phyloP scores from a whole-genome alignment of 2,113 vertebrate genomes.

The Glaucomys volans region DNA sequence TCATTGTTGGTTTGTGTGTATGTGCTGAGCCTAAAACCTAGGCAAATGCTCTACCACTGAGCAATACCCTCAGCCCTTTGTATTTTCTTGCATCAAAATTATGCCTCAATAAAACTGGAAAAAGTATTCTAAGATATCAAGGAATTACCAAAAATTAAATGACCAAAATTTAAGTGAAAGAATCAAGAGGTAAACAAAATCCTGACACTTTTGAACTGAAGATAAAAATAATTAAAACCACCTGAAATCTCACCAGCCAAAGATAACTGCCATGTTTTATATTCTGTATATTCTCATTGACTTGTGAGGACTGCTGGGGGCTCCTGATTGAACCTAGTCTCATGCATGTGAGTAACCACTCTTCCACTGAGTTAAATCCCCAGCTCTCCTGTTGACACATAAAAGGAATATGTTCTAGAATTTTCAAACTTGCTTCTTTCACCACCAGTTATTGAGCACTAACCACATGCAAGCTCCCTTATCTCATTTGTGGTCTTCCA shows the following conservation, averaged over 20 bases:
- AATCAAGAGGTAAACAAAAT: neutral
- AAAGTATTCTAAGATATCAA: neutral
- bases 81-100: neutral
- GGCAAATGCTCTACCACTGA: neutral
- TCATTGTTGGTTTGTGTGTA: no score
- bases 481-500: neutral
- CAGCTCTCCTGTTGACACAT: no score
- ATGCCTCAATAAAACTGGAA: neutral
- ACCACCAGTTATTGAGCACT: neutral
- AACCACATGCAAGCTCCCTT: neutral
- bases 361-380: no score
- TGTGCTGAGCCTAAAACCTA: neutral
- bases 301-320: neutral
- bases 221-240: neutral
- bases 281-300: neutral
- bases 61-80: neutral
- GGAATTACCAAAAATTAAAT: neutral
- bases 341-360: no score
- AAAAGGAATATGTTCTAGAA: neutral
- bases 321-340: no score
- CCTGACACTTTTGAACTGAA: neutral
- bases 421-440: neutral
- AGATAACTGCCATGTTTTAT: neutral
- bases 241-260: neutral
- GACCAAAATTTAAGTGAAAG: slow-evolving; percentile 1